A percentile compares a stretch with the other conserved stretches of the same genome.
phyloP scores from a whole-genome alignment of 1,140 invertebrate species.

The Heliconius hewitsoni region DNA sequence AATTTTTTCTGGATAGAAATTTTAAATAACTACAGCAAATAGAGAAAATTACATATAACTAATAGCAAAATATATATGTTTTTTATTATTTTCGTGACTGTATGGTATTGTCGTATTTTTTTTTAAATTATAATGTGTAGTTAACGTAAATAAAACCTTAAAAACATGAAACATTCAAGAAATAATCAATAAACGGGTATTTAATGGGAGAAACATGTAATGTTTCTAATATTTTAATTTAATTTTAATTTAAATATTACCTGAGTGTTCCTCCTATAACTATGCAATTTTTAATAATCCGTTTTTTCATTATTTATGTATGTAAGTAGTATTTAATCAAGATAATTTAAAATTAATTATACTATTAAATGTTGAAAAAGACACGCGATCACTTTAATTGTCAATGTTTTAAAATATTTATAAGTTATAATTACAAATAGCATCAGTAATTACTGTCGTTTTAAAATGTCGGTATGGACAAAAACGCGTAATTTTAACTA shows the following conservation, averaged over 20 bases:
- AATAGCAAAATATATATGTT: too few relatives aligned
- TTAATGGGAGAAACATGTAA: not conserved
- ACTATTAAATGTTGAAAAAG: not conserved
- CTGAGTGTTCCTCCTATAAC: not conserved
- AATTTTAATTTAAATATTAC: not conserved
- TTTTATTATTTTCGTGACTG: too few relatives aligned
- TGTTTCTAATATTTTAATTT: not conserved
- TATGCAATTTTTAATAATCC: not conserved
- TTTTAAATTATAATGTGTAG: too few relatives aligned
- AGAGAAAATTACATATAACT: too few relatives aligned
- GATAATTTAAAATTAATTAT: slow-evolving; percentile 7
- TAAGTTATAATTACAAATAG: not conserved
- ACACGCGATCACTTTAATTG: slow-evolving; percentile 5
- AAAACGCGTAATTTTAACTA: not conserved
- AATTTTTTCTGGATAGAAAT: too few relatives aligned
- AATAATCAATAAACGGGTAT: not conserved
- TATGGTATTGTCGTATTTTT: too few relatives aligned
- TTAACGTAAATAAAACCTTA: too few relatives aligned
- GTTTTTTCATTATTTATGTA: not conserved
- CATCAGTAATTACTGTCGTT: not conserved
- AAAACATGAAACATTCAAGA: not conserved
- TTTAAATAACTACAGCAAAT: too few relatives aligned
- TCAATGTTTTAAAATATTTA: slow-evolving; percentile 3
- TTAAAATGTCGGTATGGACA: not conserved
- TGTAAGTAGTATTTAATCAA: not conserved